A percentile compares a stretch with the other conserved stretches of the same genome.
Evolutionary conservation across 2,113 vertebrate species (phyloP).

Genomic region (Mellivora capensis): DNA sequence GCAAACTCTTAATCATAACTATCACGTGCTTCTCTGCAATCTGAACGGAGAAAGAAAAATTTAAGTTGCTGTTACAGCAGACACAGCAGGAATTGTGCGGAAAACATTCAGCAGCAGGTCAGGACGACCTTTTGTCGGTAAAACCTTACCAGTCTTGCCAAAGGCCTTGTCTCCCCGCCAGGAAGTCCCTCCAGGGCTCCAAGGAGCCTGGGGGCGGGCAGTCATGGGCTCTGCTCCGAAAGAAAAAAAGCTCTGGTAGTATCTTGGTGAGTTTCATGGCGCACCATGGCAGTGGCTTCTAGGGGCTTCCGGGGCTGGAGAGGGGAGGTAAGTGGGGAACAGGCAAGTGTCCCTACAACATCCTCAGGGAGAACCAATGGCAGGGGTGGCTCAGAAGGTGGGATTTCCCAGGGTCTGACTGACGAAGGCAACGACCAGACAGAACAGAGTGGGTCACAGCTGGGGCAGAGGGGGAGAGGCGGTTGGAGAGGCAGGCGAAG

Average conservation of each 20-base stretch:
- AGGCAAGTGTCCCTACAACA: neutral
- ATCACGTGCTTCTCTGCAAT: neutral
- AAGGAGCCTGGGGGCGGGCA: accelerated
- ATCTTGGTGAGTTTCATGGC: neutral
- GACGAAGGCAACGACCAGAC: neutral
- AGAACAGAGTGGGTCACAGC: neutral
- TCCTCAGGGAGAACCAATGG: neutral
- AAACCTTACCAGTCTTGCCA: neutral
- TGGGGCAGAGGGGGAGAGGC: neutral
- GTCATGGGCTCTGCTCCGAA: accelerated
- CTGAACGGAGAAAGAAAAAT: neutral
- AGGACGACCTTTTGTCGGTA: neutral
- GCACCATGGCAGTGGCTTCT: neutral
- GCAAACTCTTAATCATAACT: neutral
- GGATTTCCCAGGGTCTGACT: neutral
- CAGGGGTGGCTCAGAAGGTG: too few relatives aligned
- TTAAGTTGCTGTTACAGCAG: neutral
- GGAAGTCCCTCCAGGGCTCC: neutral
- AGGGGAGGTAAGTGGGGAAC: neutral
- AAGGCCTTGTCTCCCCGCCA: neutral
- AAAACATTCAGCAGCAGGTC: neutral
- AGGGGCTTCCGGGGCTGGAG: neutral
- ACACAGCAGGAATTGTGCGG: neutral
- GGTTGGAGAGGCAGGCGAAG: neutral
- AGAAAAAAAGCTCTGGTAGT: too few relatives aligned